Evolutionary conservation across 53 echinoderm and acorn worm species (phyloP).

Genomic region (Hippasteria phrygiana): DNA sequence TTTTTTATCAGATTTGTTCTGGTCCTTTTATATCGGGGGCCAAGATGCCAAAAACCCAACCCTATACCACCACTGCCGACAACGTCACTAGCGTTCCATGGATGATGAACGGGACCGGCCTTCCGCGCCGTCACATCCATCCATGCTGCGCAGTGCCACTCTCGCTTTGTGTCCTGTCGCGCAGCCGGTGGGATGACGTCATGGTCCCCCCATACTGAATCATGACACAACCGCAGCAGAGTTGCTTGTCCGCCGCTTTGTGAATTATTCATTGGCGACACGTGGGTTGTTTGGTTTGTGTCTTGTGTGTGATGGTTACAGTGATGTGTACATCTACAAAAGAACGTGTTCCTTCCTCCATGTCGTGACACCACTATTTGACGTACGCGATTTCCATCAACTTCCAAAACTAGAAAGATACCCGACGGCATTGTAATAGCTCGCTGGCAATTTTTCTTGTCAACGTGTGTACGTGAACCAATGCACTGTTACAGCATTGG

Average conservation of each 20-base stretch:
- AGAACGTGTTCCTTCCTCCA: not conserved
- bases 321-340: not conserved
- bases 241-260: not conserved
- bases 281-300: slow-evolving; percentile 33
- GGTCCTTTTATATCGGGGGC: not conserved
- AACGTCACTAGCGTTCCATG: not conserved
- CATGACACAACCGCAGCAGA: not conserved
- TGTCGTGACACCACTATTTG: not conserved
- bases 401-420: too few relatives aligned
- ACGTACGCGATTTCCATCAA: too few relatives aligned
- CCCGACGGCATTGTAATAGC: too few relatives aligned
- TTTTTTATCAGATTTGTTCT: not conserved
- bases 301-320: not conserved
- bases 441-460: too few relatives aligned
- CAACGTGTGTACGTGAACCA: too few relatives aligned
- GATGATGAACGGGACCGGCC: not conserved
- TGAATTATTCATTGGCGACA: slow-evolving; percentile 54
- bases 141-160: slow-evolving; percentile 46
- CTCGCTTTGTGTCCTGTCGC: not conserved
- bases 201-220: not conserved
- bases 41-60: not conserved
- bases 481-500: too few relatives aligned
- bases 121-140: not conserved
- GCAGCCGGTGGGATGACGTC: slow-evolving; percentile 36
- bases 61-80: slow-evolving; percentile 14